Evolutionary conservation across 2,797 vertebrate genomes (phyloP).

Genomic region (Esox masquinongy): DNA sequence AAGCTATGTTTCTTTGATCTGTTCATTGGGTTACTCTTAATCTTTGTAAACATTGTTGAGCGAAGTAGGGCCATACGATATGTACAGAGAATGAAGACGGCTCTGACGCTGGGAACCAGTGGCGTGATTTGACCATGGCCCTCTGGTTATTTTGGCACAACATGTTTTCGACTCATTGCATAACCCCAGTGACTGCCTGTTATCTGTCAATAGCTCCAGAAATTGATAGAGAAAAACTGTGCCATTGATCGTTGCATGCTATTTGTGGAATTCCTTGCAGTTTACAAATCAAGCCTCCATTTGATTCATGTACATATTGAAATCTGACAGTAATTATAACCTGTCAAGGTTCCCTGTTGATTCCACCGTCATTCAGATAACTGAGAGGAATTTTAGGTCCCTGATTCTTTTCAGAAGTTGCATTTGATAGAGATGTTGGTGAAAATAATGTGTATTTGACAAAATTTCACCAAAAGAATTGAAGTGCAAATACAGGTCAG

Average conservation of each 20-base stretch:
- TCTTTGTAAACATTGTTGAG: background rate
- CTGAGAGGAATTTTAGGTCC: constrained; percentile 75
- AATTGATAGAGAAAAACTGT: constrained; percentile 26
- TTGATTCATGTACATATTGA: constrained; percentile 39
- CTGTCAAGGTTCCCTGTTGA: constrained; percentile 72
- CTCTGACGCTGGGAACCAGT: constrained; percentile 13
- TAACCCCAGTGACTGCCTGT: constrained; percentile 32
- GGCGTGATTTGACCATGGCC: constrained; percentile 9
- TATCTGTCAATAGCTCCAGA: constrained; percentile 20
- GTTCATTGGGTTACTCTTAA: background rate
- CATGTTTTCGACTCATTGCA: constrained; percentile 25
- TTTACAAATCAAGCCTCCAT: constrained; percentile 20
- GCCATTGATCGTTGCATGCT: constrained; percentile 25
- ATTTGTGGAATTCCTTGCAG: constrained; percentile 26
- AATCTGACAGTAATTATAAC: constrained; percentile 80
- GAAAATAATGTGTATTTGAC: constrained; percentile 22
- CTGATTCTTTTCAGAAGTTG: constrained; percentile 65
- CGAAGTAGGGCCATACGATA: background rate
- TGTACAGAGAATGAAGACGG: constrained; percentile 25
- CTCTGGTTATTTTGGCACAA: background rate
- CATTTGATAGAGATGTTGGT: constrained; percentile 45
- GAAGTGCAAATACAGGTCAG: constrained; percentile 21
- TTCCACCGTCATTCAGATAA: constrained; percentile 76
- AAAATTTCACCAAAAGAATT: constrained; percentile 24
- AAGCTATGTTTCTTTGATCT: background rate